Base-by-base conservation (phyloP, 1,140 invertebrate species). In the Musca domestica region DNA sequence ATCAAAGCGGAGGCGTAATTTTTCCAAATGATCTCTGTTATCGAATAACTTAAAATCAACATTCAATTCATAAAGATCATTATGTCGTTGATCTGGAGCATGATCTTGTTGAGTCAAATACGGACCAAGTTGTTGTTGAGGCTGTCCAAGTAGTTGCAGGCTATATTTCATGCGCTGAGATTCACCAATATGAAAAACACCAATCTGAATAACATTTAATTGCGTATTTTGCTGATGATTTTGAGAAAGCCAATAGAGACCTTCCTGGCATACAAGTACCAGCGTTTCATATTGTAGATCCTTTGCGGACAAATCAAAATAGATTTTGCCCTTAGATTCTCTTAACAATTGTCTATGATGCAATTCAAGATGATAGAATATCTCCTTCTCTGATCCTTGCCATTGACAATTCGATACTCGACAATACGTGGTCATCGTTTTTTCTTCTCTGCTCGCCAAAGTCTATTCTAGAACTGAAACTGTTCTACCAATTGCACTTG, bases 291-390 rank as follows among this genome's bases (percentile, higher is more conserved):
- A n/a, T 12, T 47, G 15, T 7, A 67, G 10, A 56, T 67, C 66
- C 15, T 54, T 17, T 7, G 56, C 20, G n/a, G 3, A 56, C 2
- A 67, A 67, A 54, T 52, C 30, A 25, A 46, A 54, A 22, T 58
- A 47, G 22, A 30, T n/a, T 9, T 58, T 23, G 2, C 49, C 66
- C 12, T 46, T 41, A 1, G 49, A 19, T 46, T 67, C 27, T n/a
- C 49, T 25, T 48, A 67, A 20, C 2, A 14, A 67, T 58, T 51
- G 30, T 22, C 17, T 54, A 34, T 67, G 66, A 15, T 46, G 6
- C 2, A 17, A 22, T 52, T 65, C 68, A n/a, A 64, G 23, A 17
- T 69, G 68, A 19, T 47, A 41, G 25, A 66, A 56, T 12, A 69
- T 51, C 3, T 66, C 64, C 17, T 66, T 19, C 27, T 46, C 48